A percentile compares a stretch with the other conserved stretches of the same genome.
phyloP scores from a whole-genome alignment of 2,113 vertebrate species.

The Vireo altiloquus region DNA sequence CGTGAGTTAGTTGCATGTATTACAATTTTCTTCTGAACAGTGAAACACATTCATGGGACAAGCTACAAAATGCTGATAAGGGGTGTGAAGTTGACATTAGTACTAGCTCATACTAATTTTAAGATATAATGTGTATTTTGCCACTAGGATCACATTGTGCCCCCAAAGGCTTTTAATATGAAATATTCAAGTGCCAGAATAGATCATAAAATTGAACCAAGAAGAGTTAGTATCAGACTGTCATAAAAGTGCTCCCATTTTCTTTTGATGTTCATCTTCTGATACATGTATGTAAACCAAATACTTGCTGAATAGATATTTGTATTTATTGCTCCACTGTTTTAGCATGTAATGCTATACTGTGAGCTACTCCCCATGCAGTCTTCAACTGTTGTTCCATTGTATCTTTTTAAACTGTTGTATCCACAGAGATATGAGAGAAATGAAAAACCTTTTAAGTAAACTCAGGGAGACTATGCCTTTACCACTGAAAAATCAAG shows the following conservation, averaged over 20 bases:
- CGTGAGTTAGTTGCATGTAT: background rate
- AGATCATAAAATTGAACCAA: background rate
- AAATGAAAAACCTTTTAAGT: conserved; percentile 99
- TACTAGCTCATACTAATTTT: background rate
- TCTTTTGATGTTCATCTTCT: background rate
- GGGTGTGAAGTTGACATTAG: background rate
- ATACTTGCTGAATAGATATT: background rate
- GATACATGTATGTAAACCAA: background rate
- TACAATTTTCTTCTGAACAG: background rate
- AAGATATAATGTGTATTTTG: background rate
- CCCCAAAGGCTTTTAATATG: background rate
- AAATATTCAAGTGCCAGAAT: background rate
- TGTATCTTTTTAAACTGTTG: conserved; percentile 32
- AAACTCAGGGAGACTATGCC: conserved; percentile 99
- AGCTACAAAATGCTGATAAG: background rate
- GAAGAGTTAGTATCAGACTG: background rate
- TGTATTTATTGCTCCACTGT: background rate
- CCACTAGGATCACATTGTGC: background rate
- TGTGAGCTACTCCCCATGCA: background rate
- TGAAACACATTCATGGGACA: background rate
- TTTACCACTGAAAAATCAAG: conserved; percentile 99
- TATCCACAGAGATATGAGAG: conserved; percentile 89
- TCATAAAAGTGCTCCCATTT: background rate
- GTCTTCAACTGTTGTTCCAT: background rate
- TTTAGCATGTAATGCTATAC: background rate